A percentile compares a stretch with the other conserved stretches of the same genome.
Conservation (phyloP, 2,113 vertebrate species). For the Amblyornis subalaris region DNA sequence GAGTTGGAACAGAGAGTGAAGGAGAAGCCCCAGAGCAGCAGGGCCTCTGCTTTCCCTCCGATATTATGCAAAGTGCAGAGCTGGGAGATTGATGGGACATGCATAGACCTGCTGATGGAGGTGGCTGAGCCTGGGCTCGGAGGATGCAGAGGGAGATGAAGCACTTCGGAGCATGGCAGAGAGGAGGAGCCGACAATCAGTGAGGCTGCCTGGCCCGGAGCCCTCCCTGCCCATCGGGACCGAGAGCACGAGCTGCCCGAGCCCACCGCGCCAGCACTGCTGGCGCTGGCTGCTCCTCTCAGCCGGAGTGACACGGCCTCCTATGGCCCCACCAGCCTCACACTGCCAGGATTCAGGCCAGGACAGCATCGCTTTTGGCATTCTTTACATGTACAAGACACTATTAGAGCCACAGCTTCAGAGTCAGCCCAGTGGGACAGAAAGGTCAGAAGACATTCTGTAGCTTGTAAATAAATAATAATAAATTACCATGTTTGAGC, state of each 20-base stretch:
- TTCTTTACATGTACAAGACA: constrained; percentile 5
- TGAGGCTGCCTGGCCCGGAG: neutral
- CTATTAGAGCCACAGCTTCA: neutral
- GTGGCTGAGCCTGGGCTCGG: neutral
- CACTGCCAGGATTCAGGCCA: neutral
- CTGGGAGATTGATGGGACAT: neutral
- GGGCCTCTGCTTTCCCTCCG: neutral
- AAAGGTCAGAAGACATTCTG: constrained; percentile 65
- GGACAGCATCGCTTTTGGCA: neutral
- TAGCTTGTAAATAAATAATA: constrained; percentile 66
- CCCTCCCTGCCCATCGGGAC: fast-evolving
- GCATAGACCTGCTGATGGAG: neutral
- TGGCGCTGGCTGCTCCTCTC: neutral
- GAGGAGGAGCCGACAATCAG: neutral
- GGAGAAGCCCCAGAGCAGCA: neutral
- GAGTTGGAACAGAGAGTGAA: neutral
- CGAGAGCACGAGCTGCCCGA: neutral
- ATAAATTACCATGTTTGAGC: constrained; percentile 60
- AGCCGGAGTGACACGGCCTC: neutral
- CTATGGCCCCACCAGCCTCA: fast-evolving
- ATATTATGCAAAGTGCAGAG: neutral
- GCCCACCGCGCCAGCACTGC: fast-evolving
- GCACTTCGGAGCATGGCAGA: neutral
- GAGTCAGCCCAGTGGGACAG: neutral
- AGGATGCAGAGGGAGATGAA: neutral